Percentiles rank a stretch among this genome's conserved stretches.
These are phyloP conservation scores for Cyrtorhinus lividipennis DNA, from an alignment of 1,140 invertebrate genomes.

Conservation along the genomic window DNA sequence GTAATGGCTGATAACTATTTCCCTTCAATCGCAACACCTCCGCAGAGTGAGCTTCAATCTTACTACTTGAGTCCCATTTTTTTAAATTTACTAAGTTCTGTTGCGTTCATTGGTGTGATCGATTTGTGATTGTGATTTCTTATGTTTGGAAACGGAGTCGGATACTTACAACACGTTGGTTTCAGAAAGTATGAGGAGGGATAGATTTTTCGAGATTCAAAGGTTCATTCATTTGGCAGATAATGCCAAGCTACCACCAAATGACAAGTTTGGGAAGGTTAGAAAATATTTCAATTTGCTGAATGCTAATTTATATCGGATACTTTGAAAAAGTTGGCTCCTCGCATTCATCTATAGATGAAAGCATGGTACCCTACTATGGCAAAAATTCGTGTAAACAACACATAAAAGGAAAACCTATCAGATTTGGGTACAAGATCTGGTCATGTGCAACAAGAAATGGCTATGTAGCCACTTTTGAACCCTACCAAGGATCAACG, in stretches of 20 bases:
- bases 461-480: conserved; percentile 17
- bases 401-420: no score
- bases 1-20: no score
- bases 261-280: conserved; percentile 29
- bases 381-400: conserved; percentile 34
- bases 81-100: no score
- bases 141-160: conserved; percentile 16
- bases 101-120: no score
- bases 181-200: conserved; percentile 19
- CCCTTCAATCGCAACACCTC: no score
- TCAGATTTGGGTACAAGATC: no score
- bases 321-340: no score
- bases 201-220: conserved; percentile 24
- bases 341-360: conserved; percentile 33
- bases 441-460: conserved; percentile 24
- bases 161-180: conserved; percentile 23
- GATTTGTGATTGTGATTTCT: no score
- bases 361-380: conserved; percentile 36
- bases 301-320: conserved; percentile 28
- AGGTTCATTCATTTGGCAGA: conserved; percentile 26
- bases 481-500: conserved; percentile 15
- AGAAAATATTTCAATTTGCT: conserved; percentile 23
- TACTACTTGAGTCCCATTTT: no score
- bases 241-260: conserved; percentile 26
- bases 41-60: no score